Base-by-base conservation (phyloP, 1,140 invertebrate species). In the Eumaeus atala region DNA sequence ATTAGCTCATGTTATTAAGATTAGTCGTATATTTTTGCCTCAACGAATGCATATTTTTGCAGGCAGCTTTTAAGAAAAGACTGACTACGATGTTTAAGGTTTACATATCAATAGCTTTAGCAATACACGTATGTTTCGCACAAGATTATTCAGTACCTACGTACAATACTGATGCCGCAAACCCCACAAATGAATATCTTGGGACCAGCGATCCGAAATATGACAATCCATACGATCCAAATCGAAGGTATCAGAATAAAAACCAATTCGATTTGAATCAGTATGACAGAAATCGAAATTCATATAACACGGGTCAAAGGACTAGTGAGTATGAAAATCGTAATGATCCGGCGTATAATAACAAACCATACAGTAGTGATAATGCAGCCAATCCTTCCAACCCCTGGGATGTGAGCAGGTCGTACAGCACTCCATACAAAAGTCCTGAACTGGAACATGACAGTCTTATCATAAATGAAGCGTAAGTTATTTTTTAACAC, bases 391-490 rank as follows among this genome's bases (percentile, higher is more conserved):
- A 71, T 48, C 72, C 83, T 0, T 54, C 14, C 8, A 44, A 44
- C 6, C 40, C 67, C 0, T 87, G 83, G 84, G 74, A 82, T 37
- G 59, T 54, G 1, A 60, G 72, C 9, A 64, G 71, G 10, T 70
- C 58, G 33, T 85, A 76, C 42, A 69, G 70, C 36, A 69, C 67
- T 12, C 67, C 80, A n/a, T 81, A 64, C 49, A 72, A 71, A 51
- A 62, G 57, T 58, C 67, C 72, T 9, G 74, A 80, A 9, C 18
- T 87, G 48, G 87, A 89, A 60, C 74, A 77, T 58, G 87, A 89
- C 18, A 90, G 84, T 76, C 69, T 90, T 42, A 90, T 91, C 37
- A 88, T 91, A 28, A 90, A 89, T 85, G 89, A 91, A 78, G 88
- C 90, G 90, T 91, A 69, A 90, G 89, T 89, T 47, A 52, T 54